Evolutionary conservation across 2,797 vertebrate genomes (phyloP).

Genomic region (Rousettus madagascariensis): DNA sequence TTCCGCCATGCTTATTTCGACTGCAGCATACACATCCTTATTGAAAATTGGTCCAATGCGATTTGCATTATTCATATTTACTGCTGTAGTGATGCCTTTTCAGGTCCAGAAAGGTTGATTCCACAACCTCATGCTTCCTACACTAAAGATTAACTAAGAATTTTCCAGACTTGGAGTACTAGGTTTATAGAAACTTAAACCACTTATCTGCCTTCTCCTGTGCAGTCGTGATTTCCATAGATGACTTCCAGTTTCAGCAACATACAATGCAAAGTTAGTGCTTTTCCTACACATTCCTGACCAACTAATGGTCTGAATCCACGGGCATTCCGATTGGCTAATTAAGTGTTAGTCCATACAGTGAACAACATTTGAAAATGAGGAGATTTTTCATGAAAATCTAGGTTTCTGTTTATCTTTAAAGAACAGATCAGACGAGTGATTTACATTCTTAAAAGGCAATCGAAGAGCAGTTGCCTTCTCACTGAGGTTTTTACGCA

Average conservation of each 20-base stretch:
- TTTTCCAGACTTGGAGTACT: not conserved
- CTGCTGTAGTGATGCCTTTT: not conserved
- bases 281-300: not conserved
- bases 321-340: not conserved
- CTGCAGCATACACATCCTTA: not conserved
- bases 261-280: not conserved
- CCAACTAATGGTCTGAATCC: not conserved
- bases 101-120: not conserved
- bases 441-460: not conserved
- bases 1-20: not conserved
- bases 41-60: not conserved
- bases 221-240: not conserved
- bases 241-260: not conserved
- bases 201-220: not conserved
- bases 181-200: not conserved
- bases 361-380: not conserved
- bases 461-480: not conserved
- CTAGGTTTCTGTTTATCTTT: not conserved
- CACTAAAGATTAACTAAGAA: not conserved
- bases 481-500: not conserved
- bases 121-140: not conserved
- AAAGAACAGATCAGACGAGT: not conserved
- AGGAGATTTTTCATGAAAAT: not conserved
- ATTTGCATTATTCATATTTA: not conserved
- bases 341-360: not conserved